Evolutionary conservation across 2,797 vertebrate genomes (phyloP).

Genomic region (Scleropages formosus): DNA sequence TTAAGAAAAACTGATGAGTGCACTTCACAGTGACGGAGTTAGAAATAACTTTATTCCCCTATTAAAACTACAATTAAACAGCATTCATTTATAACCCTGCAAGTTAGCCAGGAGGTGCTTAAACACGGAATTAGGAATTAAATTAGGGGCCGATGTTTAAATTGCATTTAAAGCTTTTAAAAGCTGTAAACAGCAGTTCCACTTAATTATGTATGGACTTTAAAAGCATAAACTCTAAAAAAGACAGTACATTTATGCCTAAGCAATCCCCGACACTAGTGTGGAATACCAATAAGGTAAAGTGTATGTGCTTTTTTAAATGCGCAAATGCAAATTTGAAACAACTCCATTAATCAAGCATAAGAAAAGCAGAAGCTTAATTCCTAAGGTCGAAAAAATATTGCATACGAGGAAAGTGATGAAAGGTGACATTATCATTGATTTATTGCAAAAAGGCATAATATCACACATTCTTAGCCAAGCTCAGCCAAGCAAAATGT

Average conservation of each 20-base stretch:
- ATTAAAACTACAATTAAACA: slow-evolving; percentile 2
- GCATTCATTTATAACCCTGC: slow-evolving; percentile 14
- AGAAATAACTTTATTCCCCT: background rate
- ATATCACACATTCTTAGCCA: background rate
- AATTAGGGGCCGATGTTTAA: slow-evolving; percentile 22
- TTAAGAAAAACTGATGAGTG: background rate
- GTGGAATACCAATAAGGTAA: background rate
- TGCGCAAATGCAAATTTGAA: background rate
- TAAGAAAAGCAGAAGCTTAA: background rate
- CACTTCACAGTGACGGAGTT: background rate
- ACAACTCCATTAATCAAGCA: background rate
- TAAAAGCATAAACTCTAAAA: background rate
- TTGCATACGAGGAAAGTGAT: background rate
- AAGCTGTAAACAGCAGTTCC: background rate
- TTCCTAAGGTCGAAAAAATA: background rate
- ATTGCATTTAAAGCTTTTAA: slow-evolving; percentile 15
- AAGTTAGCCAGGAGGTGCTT: slow-evolving; percentile 5
- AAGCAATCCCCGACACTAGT: background rate
- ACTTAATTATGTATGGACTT: slow-evolving; percentile 12
- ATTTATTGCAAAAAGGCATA: background rate
- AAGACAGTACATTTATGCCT: background rate
- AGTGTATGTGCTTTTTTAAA: background rate
- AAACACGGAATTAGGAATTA: slow-evolving; percentile 23
- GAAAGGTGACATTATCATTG: background rate
- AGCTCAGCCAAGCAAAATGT: background rate